These are phyloP conservation scores for Entosphenus tridentatus DNA, from an alignment of 2,113 vertebrate genomes.

Conservation along the genomic window DNA sequence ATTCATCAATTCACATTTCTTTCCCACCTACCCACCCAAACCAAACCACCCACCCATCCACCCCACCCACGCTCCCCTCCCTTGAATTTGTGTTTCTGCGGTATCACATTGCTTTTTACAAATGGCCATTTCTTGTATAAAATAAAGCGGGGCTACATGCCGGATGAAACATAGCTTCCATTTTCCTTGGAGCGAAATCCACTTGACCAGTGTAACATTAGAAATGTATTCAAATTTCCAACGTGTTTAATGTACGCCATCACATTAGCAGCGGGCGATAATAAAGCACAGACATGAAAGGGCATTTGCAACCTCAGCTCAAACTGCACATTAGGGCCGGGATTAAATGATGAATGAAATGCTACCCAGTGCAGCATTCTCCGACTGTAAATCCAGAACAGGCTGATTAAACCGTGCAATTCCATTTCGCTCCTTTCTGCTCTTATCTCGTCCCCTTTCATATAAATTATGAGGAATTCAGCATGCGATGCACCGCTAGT, in stretches of 20 bases:
- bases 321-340: conserved; percentile 99
- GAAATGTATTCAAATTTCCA: conserved; percentile 5
- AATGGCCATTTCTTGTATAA: no score
- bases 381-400: conserved; percentile 99
- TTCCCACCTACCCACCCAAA: no score
- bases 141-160: no score
- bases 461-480: conserved; percentile 94
- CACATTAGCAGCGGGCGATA: conserved; percentile 38
- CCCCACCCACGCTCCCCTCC: no score
- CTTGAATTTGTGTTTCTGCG: no score
- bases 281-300: conserved; percentile 99
- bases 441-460: conserved; percentile 99
- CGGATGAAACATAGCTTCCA: not conserved
- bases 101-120: no score
- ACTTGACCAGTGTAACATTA: conserved; percentile 6
- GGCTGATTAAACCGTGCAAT: conserved; percentile 99
- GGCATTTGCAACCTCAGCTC: conserved; percentile 99
- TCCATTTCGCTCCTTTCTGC: conserved; percentile 91
- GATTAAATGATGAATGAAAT: conserved; percentile 99
- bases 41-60: no score
- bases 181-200: not conserved
- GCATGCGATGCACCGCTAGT: conserved; percentile 91
- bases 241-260: conserved; percentile 6
- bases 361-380: conserved; percentile 99
- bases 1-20: no score